A percentile compares a stretch with the other conserved stretches of the same genome.
Evolutionary conservation across 2,888 invertebrate species (phyloP).

Genomic region (Malthinus flaveolus): DNA sequence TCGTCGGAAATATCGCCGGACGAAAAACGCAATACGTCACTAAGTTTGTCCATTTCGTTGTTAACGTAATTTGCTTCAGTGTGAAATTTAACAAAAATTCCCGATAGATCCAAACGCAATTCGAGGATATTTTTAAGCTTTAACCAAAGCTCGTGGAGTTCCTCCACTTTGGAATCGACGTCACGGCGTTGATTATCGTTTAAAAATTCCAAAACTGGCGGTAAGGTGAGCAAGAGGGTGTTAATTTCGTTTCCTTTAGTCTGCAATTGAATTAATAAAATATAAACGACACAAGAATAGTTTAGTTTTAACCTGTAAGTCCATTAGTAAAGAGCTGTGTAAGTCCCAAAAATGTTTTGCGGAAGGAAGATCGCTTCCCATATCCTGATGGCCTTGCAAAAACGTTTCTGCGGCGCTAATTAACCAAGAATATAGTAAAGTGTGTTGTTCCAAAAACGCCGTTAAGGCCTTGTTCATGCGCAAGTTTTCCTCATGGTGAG

Average conservation of each 20-base stretch:
- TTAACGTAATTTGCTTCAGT: slow-evolving; percentile 68
- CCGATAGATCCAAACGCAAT: slow-evolving; percentile 67
- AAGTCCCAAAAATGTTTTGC: slow-evolving; percentile 74
- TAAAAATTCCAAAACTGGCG: slow-evolving; percentile 64
- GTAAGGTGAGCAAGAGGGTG: slow-evolving; percentile 64
- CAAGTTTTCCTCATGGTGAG: slow-evolving; percentile 70
- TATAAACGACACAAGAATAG: too few species aligned
- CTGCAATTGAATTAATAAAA: slow-evolving; percentile 48
- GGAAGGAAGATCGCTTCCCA: slow-evolving; percentile 69
- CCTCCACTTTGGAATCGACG: slow-evolving; percentile 65
- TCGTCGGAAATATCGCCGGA: slow-evolving; percentile 58
- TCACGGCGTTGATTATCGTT: slow-evolving; percentile 67
- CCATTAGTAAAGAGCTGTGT: slow-evolving; percentile 73
- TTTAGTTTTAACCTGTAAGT: slow-evolving; percentile 65
- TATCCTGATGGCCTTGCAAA: slow-evolving; percentile 70
- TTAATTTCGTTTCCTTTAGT: slow-evolving; percentile 71
- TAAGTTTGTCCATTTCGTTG: slow-evolving; percentile 67
- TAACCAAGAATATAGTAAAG: slow-evolving; percentile 74
- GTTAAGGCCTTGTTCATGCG: slow-evolving; percentile 70
- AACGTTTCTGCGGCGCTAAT: slow-evolving; percentile 73
- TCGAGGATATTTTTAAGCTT: slow-evolving; percentile 64
- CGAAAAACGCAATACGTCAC: slow-evolving; percentile 59
- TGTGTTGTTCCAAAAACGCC: slow-evolving; percentile 70
- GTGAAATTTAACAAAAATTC: slow-evolving; percentile 73
- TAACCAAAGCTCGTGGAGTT: slow-evolving; percentile 66